Conservation (phyloP, 1,140 invertebrate species). For the Bombus superbus region DNA sequence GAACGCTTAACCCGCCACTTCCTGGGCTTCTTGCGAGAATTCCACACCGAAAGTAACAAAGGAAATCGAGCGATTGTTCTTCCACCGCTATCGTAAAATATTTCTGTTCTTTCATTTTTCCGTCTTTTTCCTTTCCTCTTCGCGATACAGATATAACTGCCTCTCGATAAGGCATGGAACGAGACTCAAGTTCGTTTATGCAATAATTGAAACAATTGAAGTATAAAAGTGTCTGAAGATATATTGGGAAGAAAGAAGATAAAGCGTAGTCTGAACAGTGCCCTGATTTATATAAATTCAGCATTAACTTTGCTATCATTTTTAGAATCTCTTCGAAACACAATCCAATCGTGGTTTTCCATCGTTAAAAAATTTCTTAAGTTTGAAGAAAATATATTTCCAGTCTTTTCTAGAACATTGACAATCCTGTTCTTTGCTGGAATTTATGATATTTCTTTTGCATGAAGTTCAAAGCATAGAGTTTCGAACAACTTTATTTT, state of each 20-base stretch:
- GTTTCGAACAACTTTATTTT: neutral
- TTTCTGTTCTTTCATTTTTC: neutral
- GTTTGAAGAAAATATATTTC: too few species aligned
- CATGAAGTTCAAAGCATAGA: neutral
- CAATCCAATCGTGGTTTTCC: too few species aligned
- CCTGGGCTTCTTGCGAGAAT: constrained; percentile 57
- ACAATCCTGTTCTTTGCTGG: too few species aligned
- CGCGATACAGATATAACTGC: neutral
- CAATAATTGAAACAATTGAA: neutral
- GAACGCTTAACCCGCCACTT: constrained; percentile 52
- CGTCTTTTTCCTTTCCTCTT: neutral
- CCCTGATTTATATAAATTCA: too few species aligned
- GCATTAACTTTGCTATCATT: too few species aligned
- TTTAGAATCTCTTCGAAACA: too few species aligned
- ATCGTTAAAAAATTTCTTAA: too few species aligned
- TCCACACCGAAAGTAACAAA: constrained; percentile 44
- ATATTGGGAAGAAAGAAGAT: neutral
- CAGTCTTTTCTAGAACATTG: too few species aligned
- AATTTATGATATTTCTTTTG: too few species aligned
- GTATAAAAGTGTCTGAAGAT: neutral
- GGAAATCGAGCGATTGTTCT: constrained; percentile 35
- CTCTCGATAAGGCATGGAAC: too few species aligned
- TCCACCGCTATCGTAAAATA: constrained; percentile 12
- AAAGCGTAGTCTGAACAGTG: fast-evolving
- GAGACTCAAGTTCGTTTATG: too few species aligned